Base-by-base conservation (phyloP, 2,113 vertebrate species). In the Paedocypris sp. region DNA sequence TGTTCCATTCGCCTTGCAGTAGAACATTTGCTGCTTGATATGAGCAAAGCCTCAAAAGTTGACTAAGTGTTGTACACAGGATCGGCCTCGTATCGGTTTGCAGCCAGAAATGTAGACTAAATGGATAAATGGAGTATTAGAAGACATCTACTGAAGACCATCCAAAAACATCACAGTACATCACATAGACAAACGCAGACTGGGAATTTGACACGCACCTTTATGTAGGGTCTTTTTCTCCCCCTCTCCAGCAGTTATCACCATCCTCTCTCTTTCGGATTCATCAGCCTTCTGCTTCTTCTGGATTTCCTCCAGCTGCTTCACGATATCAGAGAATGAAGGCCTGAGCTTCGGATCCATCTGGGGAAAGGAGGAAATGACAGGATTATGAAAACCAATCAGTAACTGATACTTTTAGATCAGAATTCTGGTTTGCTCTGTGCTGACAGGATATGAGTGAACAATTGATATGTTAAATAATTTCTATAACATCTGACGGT, bases 311-410 rank as follows among this genome's bases (percentile, higher is more conserved):
- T 95, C 90, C 62, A 97, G 79, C 60, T 80, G 81, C 72, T 83
- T 88, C 45, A 86, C 91, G 39, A 86, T 90, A 49, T 98, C 91
- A 43, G 73, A 62, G 79, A 96, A 98, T 4, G 92, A 90, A 31
- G 93, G 93, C 43, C 93, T 90, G 54, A 97, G 69, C 67, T 91
- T 95, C 41, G 93, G 93, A 73, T 98, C 91, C 93, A 98, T 93
- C 94, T 98, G 75, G 49, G 19, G 52, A 48, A 2, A 19, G 4
- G 15, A 1, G 5, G 22, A 38, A n/a, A 1, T 2, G 45, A 19
- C 36, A 41, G 19, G 10, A 56, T 12, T 36, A 41, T 5, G 38
- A 22, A 42, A 42, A 64, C 5, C 6, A 22, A 41, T 56, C 9
- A 41, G 35, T 4, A 41, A 41, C 52, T 56, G 41, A 41, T n/a